Evolutionary conservation across 2,797 vertebrate genomes (phyloP).

Genomic region (Onychomys arenicola): DNA sequence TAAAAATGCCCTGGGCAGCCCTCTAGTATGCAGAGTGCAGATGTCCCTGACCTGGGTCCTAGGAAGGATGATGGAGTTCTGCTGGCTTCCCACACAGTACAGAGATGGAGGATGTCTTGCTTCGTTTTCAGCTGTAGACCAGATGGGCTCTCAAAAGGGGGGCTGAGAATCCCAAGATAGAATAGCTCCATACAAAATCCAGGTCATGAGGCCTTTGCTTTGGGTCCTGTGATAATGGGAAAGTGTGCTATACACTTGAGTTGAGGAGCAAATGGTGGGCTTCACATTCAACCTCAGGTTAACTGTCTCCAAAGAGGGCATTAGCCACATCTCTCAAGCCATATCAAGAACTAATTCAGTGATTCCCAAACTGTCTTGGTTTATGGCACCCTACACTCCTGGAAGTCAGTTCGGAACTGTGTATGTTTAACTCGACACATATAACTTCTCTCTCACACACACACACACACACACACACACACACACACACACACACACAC

Average conservation of each 20-base stretch:
- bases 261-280: neutral
- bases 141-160: neutral
- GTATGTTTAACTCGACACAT: neutral
- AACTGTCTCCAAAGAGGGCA: neutral
- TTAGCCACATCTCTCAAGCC: neutral
- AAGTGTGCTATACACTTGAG: rapidly evolving
- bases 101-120: neutral
- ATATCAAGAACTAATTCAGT: neutral
- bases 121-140: neutral
- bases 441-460: neutral
- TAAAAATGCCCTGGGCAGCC: neutral
- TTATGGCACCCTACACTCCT: neutral
- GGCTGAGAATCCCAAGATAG: neutral
- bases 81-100: neutral
- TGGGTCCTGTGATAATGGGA: neutral
- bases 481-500: too few relatives aligned
- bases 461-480: too few relatives aligned
- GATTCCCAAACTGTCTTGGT: neutral
- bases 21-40: neutral
- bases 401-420: neutral
- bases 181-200: neutral
- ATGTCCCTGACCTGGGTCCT: neutral
- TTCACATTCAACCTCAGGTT: neutral
- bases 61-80: neutral
- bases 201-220: neutral